phyloP scores from a whole-genome alignment of 2,797 vertebrate genomes.

The Amblyraja radiata region DNA sequence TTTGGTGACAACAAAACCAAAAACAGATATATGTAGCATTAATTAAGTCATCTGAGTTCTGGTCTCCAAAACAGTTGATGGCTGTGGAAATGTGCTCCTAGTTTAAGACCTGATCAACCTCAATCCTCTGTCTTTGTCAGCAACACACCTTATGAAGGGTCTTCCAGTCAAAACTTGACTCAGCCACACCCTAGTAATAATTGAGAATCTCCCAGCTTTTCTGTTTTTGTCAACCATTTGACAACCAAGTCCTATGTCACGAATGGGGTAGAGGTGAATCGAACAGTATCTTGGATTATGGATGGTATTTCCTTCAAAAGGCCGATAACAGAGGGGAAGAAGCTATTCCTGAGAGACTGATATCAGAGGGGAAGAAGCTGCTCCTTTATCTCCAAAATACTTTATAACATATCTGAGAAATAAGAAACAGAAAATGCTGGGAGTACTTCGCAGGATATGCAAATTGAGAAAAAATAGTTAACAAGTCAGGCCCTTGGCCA shows the following conservation, averaged over 20 bases:
- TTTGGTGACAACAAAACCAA: not conserved
- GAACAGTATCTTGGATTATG: not conserved
- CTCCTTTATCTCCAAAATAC: too few relatives aligned
- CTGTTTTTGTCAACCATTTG: not conserved
- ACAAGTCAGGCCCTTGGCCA: too few relatives aligned
- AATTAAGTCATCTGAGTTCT: not conserved
- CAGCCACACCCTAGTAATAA: not conserved
- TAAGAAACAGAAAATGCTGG: not conserved
- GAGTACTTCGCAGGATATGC: too few relatives aligned
- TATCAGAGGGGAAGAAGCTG: too few relatives aligned
- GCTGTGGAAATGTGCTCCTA: not conserved
- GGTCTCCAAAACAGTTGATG: not conserved
- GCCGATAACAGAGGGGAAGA: too few relatives aligned
- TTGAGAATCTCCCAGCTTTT: not conserved
- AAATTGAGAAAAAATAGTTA: too few relatives aligned
- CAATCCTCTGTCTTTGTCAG: not conserved
- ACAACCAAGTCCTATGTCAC: not conserved
- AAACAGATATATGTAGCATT: not conserved
- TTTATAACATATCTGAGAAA: not conserved
- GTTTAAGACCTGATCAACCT: not conserved
- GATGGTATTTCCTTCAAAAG: not conserved
- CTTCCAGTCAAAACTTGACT: not conserved
- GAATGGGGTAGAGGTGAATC: too few relatives aligned
- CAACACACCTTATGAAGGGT: not conserved
- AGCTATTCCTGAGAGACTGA: too few relatives aligned